Base-by-base conservation (phyloP, 2,113 vertebrate genomes). In the Reinhardtius hippoglossoides region DNA sequence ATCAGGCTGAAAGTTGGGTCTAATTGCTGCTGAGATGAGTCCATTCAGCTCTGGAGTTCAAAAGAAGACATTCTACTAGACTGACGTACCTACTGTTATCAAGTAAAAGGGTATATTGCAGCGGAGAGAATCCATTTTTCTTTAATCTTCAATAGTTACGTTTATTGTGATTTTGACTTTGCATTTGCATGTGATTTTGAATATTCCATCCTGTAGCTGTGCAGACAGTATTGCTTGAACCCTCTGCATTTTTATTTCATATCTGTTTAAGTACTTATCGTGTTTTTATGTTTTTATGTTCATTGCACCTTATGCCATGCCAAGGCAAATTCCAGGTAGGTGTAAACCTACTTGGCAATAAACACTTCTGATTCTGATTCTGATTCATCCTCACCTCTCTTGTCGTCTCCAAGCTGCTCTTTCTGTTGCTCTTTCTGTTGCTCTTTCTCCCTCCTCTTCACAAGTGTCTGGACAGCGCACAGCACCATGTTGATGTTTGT, bases 401-500 rank as follows among this genome's bases (percentile, higher is more conserved):
- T 92, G 84, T 20, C 71, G 69, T 72, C 88, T 65, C 27, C 70
- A 12, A 50, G 84, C 70, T 86, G 89, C 52, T 57, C 84, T 9
- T 42, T 66, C 12, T 85, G 73, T n/a, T 90, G 89, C 52, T 57
- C 84, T 9, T 46, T 66, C 12, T 85, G 74, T n/a, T 90, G 81
- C 58, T 87, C 86, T 23, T 35, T 88, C 66, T 95, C 84, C 20
- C 81, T 93, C 73, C 92, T 96, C 88, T 96, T 96, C 50, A 95
- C 91, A 20, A 99, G 91, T 24, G 85, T 95, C 92, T 99, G 98
- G 18, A 98, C 93, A 5, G 95, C 95, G 93, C 92, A 96, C 52
- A 99, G 94, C 74, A 98, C 90, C 4, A 86, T 87, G 76, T 3
- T 96, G 85, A 99, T 96, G 86, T 93, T 93, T 2, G 84, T 76